Evolutionary conservation across 2,113 vertebrate species (phyloP), one percentile per base, ranked within the genome.

Genomic region (Vicugna pacos): DNA sequence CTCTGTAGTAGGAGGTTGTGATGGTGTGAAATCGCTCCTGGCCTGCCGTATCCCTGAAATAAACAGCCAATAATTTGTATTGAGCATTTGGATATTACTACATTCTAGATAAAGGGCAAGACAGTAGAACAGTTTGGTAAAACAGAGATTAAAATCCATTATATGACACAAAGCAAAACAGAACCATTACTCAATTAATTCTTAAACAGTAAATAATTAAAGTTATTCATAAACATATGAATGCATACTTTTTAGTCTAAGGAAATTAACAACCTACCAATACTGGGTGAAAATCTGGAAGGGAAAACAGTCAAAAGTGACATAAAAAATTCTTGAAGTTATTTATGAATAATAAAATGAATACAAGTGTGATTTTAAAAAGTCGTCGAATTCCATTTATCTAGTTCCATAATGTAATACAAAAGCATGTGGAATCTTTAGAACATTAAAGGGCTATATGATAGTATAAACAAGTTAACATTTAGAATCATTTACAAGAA

Each of bases 1-100:
- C 99, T 98, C 99, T 99, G 99, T 99, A 99, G 98, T 99, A 99
- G 97, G 99, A 99, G 98, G 99, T 99, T 99, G 99, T 99, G 99
- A 99, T 99, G 98, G 99, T 99, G 98, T 99, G 99, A 99, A 99
- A 99, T 80, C 99, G 98, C 48, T 99, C 99, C 98, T 99, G 99
- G 24, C 99, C 99, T 2, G 99, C 99, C 9, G 99, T 99, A 98
- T 99, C 99, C 99, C 99, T 99, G 97, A 24, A 75, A 98, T 69
- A 96, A 83, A 98, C 67, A 96, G 89, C 46, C 46, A 92, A 87
- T 54, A 88, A 64, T 2, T 58, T 95, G 32, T 89, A 90, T 30
- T 95, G 35, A 97, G 67, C 48, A 97, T 82, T 93, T 58, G 58
- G 42, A 64, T 65, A 93, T 69, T 35, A 87, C 10, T 20, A 7